Conservation (phyloP, 2,113 vertebrate species). For the Nettapus auritus region DNA sequence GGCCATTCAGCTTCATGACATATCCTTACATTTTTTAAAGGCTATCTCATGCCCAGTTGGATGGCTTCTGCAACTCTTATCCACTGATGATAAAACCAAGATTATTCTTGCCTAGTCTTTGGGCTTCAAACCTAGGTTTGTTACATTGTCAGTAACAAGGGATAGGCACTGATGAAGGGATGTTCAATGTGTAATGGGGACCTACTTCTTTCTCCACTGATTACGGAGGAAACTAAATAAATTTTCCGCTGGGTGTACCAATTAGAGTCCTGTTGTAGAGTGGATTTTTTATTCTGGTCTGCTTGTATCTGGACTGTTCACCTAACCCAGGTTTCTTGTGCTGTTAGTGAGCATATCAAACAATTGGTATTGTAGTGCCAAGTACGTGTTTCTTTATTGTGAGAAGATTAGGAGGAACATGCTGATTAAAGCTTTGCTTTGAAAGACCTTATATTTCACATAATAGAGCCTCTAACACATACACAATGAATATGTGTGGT, state of each 20-base stretch:
- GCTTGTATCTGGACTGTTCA: neutral
- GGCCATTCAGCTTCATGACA: neutral
- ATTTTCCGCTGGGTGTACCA: rapidly evolving
- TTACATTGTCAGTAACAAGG: neutral
- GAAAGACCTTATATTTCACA: neutral
- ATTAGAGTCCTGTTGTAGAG: rapidly evolving
- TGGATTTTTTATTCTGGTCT: neutral
- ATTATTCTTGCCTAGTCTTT: neutral
- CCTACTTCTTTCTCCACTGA: neutral
- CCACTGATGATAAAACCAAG: neutral
- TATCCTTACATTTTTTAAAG: neutral
- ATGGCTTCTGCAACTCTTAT: neutral
- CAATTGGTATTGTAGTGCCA: neutral
- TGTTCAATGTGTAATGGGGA: neutral
- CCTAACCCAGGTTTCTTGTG: neutral
- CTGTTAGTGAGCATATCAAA: neutral
- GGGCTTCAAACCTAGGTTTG: neutral
- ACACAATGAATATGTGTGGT: neutral
- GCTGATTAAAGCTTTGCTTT: neutral
- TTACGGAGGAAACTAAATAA: neutral
- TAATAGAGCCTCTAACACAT: neutral
- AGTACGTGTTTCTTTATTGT: neutral
- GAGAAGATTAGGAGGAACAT: neutral
- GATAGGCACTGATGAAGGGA: neutral
- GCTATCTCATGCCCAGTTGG: neutral